These are phyloP conservation scores for Rhinopomastus cyanomelas DNA, from an alignment of 2,113 vertebrate genomes.

Conservation along the genomic window DNA sequence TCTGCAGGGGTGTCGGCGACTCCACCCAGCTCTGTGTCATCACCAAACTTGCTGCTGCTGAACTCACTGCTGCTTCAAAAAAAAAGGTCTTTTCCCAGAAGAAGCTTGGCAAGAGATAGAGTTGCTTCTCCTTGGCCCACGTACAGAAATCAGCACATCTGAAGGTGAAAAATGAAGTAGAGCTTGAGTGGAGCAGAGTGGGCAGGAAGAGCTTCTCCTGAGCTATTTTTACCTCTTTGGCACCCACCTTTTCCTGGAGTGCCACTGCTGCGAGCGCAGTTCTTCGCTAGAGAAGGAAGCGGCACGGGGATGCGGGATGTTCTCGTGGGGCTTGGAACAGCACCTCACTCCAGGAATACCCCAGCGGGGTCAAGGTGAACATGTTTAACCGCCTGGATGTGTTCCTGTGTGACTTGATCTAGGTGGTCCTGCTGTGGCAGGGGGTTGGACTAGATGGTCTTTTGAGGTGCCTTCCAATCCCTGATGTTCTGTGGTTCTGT, in stretches of 20 bases:
- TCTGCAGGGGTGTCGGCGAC: too few relatives aligned
- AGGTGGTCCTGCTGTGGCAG: too few relatives aligned
- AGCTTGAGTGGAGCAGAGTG: not conserved
- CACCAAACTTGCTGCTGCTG: too few relatives aligned
- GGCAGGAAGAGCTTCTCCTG: not conserved
- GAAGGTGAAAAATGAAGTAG: not conserved
- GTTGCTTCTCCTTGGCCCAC: not conserved
- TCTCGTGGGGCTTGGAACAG: not conserved
- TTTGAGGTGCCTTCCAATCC: too few relatives aligned
- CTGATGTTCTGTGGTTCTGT: too few relatives aligned
- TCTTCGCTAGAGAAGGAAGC: not conserved
- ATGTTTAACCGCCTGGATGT: too few relatives aligned
- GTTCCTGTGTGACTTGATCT: too few relatives aligned
- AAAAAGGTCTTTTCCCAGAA: not conserved
- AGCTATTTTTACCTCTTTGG: not conserved
- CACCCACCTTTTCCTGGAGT: not conserved
- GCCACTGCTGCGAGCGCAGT: not conserved
- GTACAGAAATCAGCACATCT: not conserved
- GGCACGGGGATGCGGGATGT: not conserved
- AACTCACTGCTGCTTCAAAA: not conserved
- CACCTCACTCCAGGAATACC: not conserved
- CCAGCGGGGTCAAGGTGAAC: not conserved
- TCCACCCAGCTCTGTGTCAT: too few relatives aligned
- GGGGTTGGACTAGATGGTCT: too few relatives aligned
- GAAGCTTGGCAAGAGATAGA: not conserved